Conservation (phyloP, 2,888 invertebrate species). For the Eulithis testata region DNA sequence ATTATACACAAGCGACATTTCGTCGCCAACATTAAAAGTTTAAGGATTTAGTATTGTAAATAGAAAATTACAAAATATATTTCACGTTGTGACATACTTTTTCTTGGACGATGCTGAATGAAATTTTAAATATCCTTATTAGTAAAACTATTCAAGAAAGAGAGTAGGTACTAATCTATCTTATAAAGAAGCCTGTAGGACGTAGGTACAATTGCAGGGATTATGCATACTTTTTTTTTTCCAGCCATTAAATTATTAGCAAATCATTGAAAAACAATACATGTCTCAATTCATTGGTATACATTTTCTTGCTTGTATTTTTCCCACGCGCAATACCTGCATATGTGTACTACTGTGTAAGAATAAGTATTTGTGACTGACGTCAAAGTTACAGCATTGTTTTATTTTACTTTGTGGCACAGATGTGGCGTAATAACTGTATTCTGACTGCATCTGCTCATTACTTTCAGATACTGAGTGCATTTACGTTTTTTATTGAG, state of each 20-base stretch:
- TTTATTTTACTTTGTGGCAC: slow-evolving; percentile 57
- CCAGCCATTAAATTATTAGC: slow-evolving; percentile 18
- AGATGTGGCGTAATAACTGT: slow-evolving; percentile 52
- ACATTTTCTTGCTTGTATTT: slow-evolving; percentile 38
- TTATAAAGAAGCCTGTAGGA: neutral
- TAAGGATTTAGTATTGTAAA: too few species aligned
- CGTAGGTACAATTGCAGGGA: neutral
- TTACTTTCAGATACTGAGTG: slow-evolving; percentile 39
- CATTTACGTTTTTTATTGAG: slow-evolving; percentile 37
- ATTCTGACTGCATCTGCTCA: slow-evolving; percentile 33
- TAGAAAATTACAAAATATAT: too few species aligned
- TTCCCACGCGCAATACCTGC: slow-evolving; percentile 67
- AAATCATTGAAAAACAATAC: slow-evolving; percentile 34
- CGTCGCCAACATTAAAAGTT: too few species aligned
- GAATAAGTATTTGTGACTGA: slow-evolving; percentile 55
- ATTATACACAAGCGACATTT: neutral
- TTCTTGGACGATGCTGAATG: too few species aligned
- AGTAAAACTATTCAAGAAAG: too few species aligned
- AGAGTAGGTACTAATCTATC: too few species aligned
- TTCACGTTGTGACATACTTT: too few species aligned
- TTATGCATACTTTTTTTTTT: neutral
- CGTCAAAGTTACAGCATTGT: slow-evolving; percentile 59
- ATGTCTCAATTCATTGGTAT: slow-evolving; percentile 31
- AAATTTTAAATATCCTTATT: too few species aligned
- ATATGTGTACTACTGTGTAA: slow-evolving; percentile 47